Evolutionary conservation across 2,113 vertebrate genomes (phyloP), one percentile per base, ranked within the genome.

Genomic region (Cygnus buccinator): DNA sequence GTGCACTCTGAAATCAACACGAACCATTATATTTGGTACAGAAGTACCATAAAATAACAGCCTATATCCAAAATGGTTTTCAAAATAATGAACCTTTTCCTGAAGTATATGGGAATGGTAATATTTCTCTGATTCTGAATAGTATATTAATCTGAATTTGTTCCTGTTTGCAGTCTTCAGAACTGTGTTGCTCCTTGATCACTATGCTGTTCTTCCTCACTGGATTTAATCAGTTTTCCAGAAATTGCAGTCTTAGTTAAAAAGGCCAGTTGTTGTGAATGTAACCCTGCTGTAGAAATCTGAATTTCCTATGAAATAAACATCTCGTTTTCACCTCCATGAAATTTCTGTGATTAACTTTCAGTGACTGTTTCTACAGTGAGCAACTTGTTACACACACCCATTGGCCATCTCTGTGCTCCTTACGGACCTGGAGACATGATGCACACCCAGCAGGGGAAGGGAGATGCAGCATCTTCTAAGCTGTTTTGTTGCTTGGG

Each of bases 351-450:
- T 59, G 8, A 52, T 76, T 48, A 46, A 52, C 5, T 54, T 89
- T 71, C 3, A 22, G 6, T 39, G 44, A 13, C 26, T 55, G 37
- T 43, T 94, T 78, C 57, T 72, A 12, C 31, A 9, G 22, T 43
- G 43, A 84, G 26, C 21, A 74, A 7, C 19, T 29, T 5, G 0
- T 70, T 89, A 4, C 4, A 10, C 0, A 39, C 35, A 39, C 48
- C 19, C 37, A 9, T 19, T 35, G 57, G 21, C 28, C 19, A 15
- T 9, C 13, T 71, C 61, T 58, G 41, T 14, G 50, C 26, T 8
- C 55, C 29, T 0, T 54, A 3, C 35, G 3, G 35, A 15, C 5
- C 9, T 17, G 20, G 54, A 65, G 10, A 2, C 26, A 13, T 5
- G 22, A 65, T 55, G 31, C 29, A 23, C 26, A 26, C 11, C 13